A percentile compares a stretch with the other conserved stretches of the same genome.
These are phyloP conservation scores for Patiria miniata DNA, from an alignment of 35 echinoderm and acorn worm genomes.

Conservation along the genomic window DNA sequence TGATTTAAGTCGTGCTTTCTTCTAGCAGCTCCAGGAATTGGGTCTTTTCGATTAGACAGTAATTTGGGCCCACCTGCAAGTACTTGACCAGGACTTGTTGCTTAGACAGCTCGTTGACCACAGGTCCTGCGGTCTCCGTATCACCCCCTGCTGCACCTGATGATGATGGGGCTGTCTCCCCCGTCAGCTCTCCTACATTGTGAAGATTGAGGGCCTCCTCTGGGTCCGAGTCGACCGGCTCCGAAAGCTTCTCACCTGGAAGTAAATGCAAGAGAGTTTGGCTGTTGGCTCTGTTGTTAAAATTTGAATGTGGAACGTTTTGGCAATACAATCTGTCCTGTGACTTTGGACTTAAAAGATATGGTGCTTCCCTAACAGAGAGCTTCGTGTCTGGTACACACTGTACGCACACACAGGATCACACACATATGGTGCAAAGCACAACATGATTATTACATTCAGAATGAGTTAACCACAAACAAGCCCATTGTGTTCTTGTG, in stretches of 20 bases:
- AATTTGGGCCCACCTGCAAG: constrained; percentile 58
- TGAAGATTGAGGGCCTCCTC: not conserved
- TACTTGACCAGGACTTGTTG: constrained; percentile 95
- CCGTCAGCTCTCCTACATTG: not conserved
- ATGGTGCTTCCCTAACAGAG: too few species aligned
- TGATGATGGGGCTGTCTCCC: constrained; percentile 33
- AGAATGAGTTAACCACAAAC: too few species aligned
- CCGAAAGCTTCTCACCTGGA: constrained; percentile 24
- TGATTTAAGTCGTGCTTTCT: too few species aligned
- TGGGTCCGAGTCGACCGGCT: not conserved
- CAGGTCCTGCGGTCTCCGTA: constrained; percentile 15
- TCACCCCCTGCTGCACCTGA: constrained; percentile 19
- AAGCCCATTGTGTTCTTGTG: too few species aligned
- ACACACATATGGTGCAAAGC: too few species aligned
- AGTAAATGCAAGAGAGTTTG: not conserved
- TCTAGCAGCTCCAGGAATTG: too few species aligned
- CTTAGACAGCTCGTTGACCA: constrained; percentile 86
- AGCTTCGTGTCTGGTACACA: too few species aligned
- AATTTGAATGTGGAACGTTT: not conserved
- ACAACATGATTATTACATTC: too few species aligned
- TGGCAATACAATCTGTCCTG: too few species aligned
- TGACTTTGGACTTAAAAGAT: too few species aligned
- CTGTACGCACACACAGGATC: too few species aligned
- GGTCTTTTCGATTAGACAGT: too few species aligned
- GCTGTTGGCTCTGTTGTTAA: not conserved